These are phyloP conservation scores for Oncorhynchus nerka DNA, from an alignment of 2,113 vertebrate species.

Conservation along the genomic window DNA sequence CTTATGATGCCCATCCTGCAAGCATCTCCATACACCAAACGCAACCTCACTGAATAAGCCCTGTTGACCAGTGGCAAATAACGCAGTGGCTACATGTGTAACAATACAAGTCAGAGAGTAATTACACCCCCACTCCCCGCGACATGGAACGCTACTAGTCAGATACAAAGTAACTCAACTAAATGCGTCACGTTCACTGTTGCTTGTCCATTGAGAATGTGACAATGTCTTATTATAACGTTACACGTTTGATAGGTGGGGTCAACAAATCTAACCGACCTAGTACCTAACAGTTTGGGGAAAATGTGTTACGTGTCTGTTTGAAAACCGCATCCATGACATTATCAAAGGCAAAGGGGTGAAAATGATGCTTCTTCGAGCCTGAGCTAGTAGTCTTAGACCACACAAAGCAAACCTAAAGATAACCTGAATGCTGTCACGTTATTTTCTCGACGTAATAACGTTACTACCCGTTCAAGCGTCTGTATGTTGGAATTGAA, in stretches of 20 bases:
- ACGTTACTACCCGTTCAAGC: too few relatives aligned
- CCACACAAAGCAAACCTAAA: slow-evolving; percentile 1
- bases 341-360: background rate
- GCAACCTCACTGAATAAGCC: background rate
- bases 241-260: background rate
- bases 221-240: background rate
- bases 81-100: background rate
- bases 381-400: background rate
- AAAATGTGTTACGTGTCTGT: background rate
- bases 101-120: background rate
- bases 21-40: too few relatives aligned
- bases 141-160: slow-evolving; percentile 11
- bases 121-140: background rate
- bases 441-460: too few relatives aligned
- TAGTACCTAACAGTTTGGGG: too few relatives aligned
- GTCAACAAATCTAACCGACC: background rate
- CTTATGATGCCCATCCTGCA: too few relatives aligned
- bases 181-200: slow-evolving; percentile 49
- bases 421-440: too few relatives aligned
- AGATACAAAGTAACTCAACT: background rate
- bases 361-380: background rate
- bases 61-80: background rate
- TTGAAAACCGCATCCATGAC: background rate
- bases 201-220: background rate
- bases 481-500: background rate